Evolutionary conservation across 2,797 vertebrate species (phyloP).

Genomic region (Chaetodon trifasciatus): DNA sequence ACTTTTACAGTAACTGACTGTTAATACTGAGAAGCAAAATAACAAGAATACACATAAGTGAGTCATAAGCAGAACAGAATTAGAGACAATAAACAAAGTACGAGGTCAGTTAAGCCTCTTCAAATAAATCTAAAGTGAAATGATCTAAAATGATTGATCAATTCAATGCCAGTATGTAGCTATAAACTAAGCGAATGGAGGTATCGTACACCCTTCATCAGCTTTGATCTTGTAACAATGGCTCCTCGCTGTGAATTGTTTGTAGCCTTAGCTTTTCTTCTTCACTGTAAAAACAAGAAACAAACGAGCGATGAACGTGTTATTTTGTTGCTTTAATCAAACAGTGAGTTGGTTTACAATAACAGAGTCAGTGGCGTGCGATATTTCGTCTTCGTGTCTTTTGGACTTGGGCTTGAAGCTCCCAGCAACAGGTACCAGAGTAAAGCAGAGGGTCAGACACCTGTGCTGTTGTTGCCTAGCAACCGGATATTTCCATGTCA

Average conservation of each 20-base stretch:
- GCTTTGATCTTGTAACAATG: no score
- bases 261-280: not conserved
- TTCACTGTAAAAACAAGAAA: not conserved
- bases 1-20: not conserved
- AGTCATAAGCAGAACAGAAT: not conserved
- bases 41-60: not conserved
- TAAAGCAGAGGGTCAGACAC: constrained; percentile 44
- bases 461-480: constrained; percentile 61
- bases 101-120: no score
- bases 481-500: constrained; percentile 64
- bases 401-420: constrained; percentile 13
- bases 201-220: no score
- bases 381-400: constrained; percentile 7
- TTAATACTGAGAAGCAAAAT: not conserved
- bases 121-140: no score
- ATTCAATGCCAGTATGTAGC: no score
- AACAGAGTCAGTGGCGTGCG: not conserved
- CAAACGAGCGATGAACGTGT: not conserved
- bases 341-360: not conserved
- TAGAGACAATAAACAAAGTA: no score
- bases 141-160: no score
- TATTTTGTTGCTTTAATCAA: not conserved
- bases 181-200: no score
- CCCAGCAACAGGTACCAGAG: constrained; percentile 31
- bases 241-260: no score